Conservation (phyloP, 2,113 vertebrate species). For the Phocoena phocoena region DNA sequence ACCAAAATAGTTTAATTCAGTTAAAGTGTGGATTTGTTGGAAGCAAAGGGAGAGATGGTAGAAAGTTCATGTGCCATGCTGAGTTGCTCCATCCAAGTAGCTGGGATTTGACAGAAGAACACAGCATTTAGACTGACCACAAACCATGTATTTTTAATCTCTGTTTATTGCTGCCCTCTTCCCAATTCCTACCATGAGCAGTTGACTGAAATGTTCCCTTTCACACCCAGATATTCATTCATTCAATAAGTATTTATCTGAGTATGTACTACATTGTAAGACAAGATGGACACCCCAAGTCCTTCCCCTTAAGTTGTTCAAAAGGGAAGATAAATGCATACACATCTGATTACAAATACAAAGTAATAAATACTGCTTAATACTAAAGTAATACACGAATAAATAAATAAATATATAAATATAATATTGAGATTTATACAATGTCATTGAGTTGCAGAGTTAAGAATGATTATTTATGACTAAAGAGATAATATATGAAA, state of each 20-base stretch:
- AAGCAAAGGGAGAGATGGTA: neutral
- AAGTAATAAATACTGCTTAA: neutral
- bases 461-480: neutral
- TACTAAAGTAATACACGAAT: neutral
- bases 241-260: neutral
- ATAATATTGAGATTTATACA: neutral
- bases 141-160: neutral
- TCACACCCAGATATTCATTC: neutral
- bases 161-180: neutral
- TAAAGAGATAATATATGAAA: neutral
- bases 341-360: neutral
- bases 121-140: neutral
- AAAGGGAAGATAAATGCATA: neutral
- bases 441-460: neutral
- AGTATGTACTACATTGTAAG: neutral
- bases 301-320: neutral
- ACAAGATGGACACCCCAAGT: neutral
- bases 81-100: neutral
- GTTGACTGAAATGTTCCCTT: neutral
- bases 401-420: neutral
- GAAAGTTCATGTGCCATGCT: accelerated
- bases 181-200: neutral
- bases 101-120: neutral
- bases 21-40: neutral
- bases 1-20: neutral